These are phyloP conservation scores for Gulo gulo DNA, from an alignment of 2,113 vertebrate species.

Conservation along the genomic window DNA sequence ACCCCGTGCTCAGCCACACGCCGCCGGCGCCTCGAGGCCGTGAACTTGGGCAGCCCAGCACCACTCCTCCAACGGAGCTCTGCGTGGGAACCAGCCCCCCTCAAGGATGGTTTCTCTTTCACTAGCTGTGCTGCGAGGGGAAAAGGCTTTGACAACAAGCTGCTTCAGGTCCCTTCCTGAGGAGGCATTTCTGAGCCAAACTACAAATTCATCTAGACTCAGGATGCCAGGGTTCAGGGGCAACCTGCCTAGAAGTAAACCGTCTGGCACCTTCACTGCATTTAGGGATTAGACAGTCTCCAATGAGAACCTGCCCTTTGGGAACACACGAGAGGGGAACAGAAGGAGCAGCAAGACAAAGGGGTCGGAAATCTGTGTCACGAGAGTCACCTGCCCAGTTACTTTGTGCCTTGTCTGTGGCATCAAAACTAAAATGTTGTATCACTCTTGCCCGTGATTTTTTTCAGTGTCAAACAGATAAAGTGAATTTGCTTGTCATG, in stretches of 20 bases:
- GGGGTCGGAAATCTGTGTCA: background rate
- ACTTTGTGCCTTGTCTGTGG: constrained; percentile 38
- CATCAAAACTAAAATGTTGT: background rate
- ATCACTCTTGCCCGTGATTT: background rate
- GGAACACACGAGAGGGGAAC: background rate
- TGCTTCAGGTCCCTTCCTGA: background rate
- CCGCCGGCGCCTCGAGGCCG: fast-evolving
- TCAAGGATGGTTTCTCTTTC: background rate
- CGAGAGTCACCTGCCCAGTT: background rate
- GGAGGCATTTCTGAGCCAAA: background rate
- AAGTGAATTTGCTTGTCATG: constrained; percentile 34
- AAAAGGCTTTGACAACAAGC: background rate
- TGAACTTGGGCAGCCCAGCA: background rate
- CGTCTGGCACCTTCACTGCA: background rate
- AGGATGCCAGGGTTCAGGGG: background rate
- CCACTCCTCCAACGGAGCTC: background rate
- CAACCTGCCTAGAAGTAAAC: background rate
- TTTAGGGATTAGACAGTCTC: background rate
- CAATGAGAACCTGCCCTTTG: background rate
- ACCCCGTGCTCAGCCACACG: fast-evolving
- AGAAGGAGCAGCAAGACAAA: background rate
- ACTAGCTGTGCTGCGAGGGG: background rate
- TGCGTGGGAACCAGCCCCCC: background rate
- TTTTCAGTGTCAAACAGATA: background rate
- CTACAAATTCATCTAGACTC: background rate